Percentiles rank a stretch among this genome's conserved stretches.
Conservation (phyloP, 2,888 invertebrate species). For the Chloroclystis v-ata region DNA sequence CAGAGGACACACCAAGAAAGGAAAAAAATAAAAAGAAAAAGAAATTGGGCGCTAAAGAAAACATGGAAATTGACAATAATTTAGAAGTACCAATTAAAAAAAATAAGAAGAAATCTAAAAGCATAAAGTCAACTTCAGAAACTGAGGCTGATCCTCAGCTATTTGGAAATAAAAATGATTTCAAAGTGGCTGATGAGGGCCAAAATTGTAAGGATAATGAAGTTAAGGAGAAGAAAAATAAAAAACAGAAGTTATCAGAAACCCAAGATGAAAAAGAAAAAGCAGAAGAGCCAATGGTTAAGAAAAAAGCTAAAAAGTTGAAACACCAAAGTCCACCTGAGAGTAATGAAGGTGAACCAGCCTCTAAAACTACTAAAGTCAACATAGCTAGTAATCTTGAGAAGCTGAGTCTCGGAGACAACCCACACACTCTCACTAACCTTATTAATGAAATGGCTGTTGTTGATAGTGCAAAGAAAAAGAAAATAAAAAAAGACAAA, state of each 20-base stretch:
- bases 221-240: conserved; percentile 4
- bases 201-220: conserved; percentile 8
- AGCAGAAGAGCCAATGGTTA: conserved; percentile 28
- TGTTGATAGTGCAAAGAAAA: conserved; percentile 54
- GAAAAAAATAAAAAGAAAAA: conserved; percentile 24
- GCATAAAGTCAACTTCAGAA: not conserved
- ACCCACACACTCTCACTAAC: conserved; percentile 56
- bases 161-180: conserved; percentile 10
- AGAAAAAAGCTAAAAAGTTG: conserved; percentile 47
- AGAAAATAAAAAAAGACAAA: conserved; percentile 44
- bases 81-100: conserved; percentile 21
- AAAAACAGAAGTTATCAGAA: conserved; percentile 36
- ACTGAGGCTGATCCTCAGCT: not conserved
- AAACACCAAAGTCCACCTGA: conserved; percentile 36
- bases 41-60: conserved; percentile 38
- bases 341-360: conserved; percentile 42
- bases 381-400: conserved; percentile 55
- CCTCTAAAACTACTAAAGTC: conserved; percentile 43
- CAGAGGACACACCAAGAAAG: conserved; percentile 21
- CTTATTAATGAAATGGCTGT: conserved; percentile 65
- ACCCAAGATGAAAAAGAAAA: conserved; percentile 34
- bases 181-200: conserved; percentile 25
- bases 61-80: conserved; percentile 29
- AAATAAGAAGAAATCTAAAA: conserved; percentile 14
- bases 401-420: conserved; percentile 62